Percentiles rank a stretch among this genome's conserved stretches.
These are phyloP conservation scores for Trachymyrmex cornetzi DNA, from an alignment of 1,140 invertebrate species.

Conservation along the genomic window DNA sequence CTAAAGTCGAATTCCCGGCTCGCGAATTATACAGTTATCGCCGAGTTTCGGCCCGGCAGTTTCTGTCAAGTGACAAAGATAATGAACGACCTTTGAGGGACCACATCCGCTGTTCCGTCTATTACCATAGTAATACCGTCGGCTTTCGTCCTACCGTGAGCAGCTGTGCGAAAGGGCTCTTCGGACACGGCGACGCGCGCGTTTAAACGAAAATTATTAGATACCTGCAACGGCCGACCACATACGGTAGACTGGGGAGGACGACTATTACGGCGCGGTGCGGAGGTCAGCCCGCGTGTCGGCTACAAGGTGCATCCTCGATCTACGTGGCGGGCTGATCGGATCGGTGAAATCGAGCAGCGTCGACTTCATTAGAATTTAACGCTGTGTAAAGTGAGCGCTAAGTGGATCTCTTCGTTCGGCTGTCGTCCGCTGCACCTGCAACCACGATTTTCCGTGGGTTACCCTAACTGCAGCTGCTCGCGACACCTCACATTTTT, in stretches of 20 bases:
- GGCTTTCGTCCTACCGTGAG: slow-evolving; percentile 51
- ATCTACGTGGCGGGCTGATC: slow-evolving; percentile 56
- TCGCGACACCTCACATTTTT: slow-evolving; percentile 45
- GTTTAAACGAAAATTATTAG: slow-evolving; percentile 77
- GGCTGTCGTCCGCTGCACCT: slow-evolving; percentile 56
- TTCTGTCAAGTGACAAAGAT: slow-evolving; percentile 61
- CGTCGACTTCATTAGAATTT: slow-evolving; percentile 75
- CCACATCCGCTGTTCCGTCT: slow-evolving; percentile 73
- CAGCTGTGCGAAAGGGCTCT: slow-evolving; percentile 68
- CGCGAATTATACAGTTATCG: slow-evolving; percentile 15
- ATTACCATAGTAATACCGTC: slow-evolving; percentile 77
- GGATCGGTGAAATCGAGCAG: slow-evolving; percentile 69
- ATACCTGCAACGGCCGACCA: slow-evolving; percentile 63
- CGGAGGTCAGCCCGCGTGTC: slow-evolving; percentile 13
- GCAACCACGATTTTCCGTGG: slow-evolving; percentile 56
- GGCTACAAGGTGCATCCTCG: slow-evolving; percentile 33
- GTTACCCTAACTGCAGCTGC: slow-evolving; percentile 36
- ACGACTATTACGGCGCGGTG: slow-evolving; percentile 50
- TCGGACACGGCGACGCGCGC: slow-evolving; percentile 21
- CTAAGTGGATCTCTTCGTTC: slow-evolving; percentile 75
- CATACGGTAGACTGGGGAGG: slow-evolving; percentile 57
- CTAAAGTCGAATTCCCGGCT: not conserved
- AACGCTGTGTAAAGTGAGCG: slow-evolving; percentile 69
- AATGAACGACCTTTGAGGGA: slow-evolving; percentile 80
- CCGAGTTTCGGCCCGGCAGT: not conserved